Evolutionary conservation across 1,140 invertebrate genomes (phyloP), one percentile per base, ranked within the genome.

Genomic region (Heterodera carotae): DNA sequence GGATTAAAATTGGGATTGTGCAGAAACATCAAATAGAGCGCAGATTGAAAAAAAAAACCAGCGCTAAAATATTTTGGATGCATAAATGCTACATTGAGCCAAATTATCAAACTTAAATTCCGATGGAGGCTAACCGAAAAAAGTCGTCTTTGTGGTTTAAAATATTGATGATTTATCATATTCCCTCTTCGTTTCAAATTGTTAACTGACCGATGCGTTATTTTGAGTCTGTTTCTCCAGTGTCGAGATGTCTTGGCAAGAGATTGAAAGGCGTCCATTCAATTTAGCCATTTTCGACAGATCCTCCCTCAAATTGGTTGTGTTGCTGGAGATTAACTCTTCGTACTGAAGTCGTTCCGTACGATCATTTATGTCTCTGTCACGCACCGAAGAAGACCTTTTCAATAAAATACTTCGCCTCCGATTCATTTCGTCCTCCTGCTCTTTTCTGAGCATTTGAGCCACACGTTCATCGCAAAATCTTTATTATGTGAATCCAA

Each of bases 211-310:
- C 48, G 48, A 56, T 22, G 18, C 15, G 22, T 56, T 56, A 22
- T 22, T 22, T 56, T 56, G 48, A 5, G 15, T 56, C 48, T 69
- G 48, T 56, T 56, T 56, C 27, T 69, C 43, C n/a, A 34, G 8
- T 69, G 48, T 22, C 18, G 25, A 43, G 25, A 69, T 33, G 29
- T 69, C 68, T 25, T 69, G 36, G 12, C 48, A 69, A 15, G 68
- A 69, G 25, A 69, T 69, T 43, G 68, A 69, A 31, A 69, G 68
- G 12, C 68, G 25, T 7, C 68, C 68, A 34, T 69, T 53, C 10
- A 69, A 25, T 69, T 69, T 39, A 2, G 36, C 48, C 25, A 69
- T 43, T 25, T 69, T 53, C 12, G 48, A 69, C 36, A 27, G 12
- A 2, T 36, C 31, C 31, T 43, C 36, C 36, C 27, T 69, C 68